Evolutionary conservation across 2,797 vertebrate genomes (phyloP).

Genomic region (Alca torda): DNA sequence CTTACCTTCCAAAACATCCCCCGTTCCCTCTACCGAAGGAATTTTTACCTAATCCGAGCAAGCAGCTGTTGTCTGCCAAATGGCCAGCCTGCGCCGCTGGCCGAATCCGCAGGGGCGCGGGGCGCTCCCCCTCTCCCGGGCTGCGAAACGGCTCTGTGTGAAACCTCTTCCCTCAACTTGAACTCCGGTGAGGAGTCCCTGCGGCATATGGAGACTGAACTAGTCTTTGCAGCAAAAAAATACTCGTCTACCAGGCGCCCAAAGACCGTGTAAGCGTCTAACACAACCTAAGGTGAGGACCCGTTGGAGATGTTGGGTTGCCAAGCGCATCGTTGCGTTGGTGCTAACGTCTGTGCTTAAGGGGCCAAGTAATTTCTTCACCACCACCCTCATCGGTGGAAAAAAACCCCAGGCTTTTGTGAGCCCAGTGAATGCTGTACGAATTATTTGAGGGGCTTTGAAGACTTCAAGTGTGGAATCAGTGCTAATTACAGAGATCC

Average conservation of each 20-base stretch:
- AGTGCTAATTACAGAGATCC: background rate
- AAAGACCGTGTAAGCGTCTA: fast-evolving
- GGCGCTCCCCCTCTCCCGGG: background rate
- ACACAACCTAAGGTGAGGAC: background rate
- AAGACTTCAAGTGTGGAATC: background rate
- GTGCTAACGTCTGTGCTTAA: background rate
- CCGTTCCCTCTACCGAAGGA: background rate
- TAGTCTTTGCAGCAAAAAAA: background rate
- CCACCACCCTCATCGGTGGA: background rate
- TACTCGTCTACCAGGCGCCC: background rate
- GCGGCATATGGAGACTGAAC: fast-evolving
- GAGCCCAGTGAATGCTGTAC: background rate
- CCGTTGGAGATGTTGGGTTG: background rate
- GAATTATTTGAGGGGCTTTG: background rate
- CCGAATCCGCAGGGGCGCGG: fast-evolving
- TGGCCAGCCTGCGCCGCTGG: background rate
- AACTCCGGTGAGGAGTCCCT: background rate
- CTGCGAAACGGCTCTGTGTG: background rate
- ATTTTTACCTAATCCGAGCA: background rate
- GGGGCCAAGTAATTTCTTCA: background rate
- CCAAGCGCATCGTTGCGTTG: background rate
- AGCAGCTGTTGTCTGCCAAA: conserved; percentile 42
- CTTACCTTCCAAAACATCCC: background rate
- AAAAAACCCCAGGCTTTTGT: background rate
- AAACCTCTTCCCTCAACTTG: conserved; percentile 43